A percentile compares a stretch with the other conserved stretches of the same genome.
Evolutionary conservation across 2,113 vertebrate genomes (phyloP).

Genomic region (Ammodytes dubius): DNA sequence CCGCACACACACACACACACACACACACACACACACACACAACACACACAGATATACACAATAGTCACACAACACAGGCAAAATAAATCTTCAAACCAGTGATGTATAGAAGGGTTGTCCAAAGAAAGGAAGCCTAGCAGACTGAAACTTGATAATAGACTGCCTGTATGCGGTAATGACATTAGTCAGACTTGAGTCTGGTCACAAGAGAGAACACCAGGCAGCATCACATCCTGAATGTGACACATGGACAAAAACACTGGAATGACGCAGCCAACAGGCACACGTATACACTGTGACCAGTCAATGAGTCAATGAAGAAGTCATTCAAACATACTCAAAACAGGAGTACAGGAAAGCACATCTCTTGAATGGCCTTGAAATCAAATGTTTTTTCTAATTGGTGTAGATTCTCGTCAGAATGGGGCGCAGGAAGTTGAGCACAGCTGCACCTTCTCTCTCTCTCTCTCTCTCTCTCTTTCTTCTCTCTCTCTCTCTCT

Average conservation of each 20-base stretch:
- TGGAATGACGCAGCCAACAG: conserved; percentile 7
- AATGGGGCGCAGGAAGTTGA: not conserved
- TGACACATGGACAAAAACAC: conserved; percentile 40
- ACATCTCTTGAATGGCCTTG: not conserved
- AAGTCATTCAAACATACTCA: conserved; percentile 5
- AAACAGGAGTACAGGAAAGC: not conserved
- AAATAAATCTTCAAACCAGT: conserved; percentile 34
- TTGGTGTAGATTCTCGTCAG: not conserved
- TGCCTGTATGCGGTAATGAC: conserved; percentile 56
- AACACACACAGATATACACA: conserved; percentile 39
- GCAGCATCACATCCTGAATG: conserved; percentile 59
- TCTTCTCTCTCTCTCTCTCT: too few relatives aligned
- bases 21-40: conserved; percentile 31
- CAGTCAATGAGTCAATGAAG: conserved; percentile 1
- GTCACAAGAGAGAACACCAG: conserved; percentile 37
- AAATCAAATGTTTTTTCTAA: not conserved
- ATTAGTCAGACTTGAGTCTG: conserved; percentile 60
- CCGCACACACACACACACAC: conserved; percentile 40
- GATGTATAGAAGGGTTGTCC: conserved; percentile 51
- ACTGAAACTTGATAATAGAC: conserved; percentile 60
- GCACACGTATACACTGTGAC: conserved; percentile 8
- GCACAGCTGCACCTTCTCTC: not conserved
- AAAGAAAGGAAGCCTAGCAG: conserved; percentile 9
- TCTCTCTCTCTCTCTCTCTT: too few relatives aligned
- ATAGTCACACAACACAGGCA: conserved; percentile 37